These are phyloP conservation scores for Darevskia nairensis DNA, from an alignment of 2,797 vertebrate genomes.

Conservation along the genomic window DNA sequence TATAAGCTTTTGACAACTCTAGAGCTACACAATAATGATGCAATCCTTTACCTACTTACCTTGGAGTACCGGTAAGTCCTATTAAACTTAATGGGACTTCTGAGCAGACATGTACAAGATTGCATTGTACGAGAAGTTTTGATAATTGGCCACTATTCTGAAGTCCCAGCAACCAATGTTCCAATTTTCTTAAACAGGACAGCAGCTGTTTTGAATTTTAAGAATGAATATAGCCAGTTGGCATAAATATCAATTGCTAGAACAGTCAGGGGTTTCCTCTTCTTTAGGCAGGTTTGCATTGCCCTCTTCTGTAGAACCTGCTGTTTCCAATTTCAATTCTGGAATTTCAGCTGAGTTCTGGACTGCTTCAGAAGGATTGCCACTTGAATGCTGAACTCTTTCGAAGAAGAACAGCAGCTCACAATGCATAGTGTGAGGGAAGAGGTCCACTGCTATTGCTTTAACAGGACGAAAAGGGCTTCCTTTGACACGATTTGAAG, in stretches of 20 bases:
- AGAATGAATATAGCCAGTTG: background rate
- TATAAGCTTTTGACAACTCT: background rate
- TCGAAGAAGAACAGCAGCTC: slow-evolving; percentile 93
- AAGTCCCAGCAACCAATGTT: background rate
- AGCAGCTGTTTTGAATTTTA: background rate
- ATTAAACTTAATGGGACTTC: background rate
- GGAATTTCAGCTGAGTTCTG: accelerated
- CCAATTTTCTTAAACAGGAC: background rate
- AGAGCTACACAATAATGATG: background rate
- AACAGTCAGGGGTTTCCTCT: background rate
- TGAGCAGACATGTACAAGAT: background rate
- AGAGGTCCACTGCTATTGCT: slow-evolving; percentile 93
- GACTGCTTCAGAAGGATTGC: background rate
- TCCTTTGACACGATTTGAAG: slow-evolving; percentile 94
- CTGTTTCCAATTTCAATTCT: accelerated
- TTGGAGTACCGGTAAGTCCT: background rate
- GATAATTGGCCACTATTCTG: background rate
- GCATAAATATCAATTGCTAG: background rate
- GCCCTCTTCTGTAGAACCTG: accelerated
- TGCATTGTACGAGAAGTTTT: background rate
- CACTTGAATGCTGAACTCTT: slow-evolving; percentile 81
- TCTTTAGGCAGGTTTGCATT: accelerated
- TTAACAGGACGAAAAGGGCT: slow-evolving; percentile 86
- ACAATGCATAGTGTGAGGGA: slow-evolving; percentile 94
- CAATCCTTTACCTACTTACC: background rate